Conservation (phyloP, 2,888 invertebrate genomes). For the Spodoptera exigua region DNA sequence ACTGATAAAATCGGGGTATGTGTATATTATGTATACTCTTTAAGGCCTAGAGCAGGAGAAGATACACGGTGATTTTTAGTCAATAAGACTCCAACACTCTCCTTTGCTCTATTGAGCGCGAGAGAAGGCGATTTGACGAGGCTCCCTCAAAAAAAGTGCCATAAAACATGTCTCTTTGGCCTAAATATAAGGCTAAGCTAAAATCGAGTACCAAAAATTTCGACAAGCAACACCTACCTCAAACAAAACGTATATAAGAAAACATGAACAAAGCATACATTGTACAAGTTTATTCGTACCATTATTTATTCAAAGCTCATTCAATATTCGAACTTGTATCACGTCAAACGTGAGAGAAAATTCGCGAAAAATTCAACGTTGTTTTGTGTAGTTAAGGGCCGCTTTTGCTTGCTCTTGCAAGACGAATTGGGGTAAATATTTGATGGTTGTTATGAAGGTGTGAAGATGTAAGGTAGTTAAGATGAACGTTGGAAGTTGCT, state of each 20-base stretch:
- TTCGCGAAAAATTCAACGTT: slow-evolving; percentile 33
- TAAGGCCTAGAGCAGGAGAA: too few relatives aligned
- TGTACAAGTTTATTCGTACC: slow-evolving; percentile 21
- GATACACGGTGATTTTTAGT: too few relatives aligned
- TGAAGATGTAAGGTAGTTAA: slow-evolving; percentile 18
- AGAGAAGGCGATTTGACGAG: too few relatives aligned
- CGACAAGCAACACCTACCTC: too few relatives aligned
- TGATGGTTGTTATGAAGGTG: slow-evolving; percentile 11
- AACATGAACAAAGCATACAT: slow-evolving; percentile 20
- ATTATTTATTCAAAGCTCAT: slow-evolving; percentile 49
- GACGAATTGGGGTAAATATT: slow-evolving; percentile 46
- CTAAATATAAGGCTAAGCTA: too few relatives aligned
- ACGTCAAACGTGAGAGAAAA: slow-evolving; percentile 37
- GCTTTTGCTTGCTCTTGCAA: slow-evolving; percentile 28
- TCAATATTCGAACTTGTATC: slow-evolving; percentile 44
- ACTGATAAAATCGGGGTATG: too few relatives aligned
- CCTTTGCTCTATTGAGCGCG: too few relatives aligned
- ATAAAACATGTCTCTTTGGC: too few relatives aligned
- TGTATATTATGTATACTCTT: too few relatives aligned
- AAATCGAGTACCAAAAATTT: too few relatives aligned
- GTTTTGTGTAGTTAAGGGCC: slow-evolving; percentile 5
- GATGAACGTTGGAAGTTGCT: slow-evolving; percentile 1
- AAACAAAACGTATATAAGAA: slow-evolving; percentile 7
- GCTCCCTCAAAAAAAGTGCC: too few relatives aligned
- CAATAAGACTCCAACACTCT: too few relatives aligned